Conservation (phyloP, 1,140 invertebrate genomes). For the Xylocopa sonorina region DNA sequence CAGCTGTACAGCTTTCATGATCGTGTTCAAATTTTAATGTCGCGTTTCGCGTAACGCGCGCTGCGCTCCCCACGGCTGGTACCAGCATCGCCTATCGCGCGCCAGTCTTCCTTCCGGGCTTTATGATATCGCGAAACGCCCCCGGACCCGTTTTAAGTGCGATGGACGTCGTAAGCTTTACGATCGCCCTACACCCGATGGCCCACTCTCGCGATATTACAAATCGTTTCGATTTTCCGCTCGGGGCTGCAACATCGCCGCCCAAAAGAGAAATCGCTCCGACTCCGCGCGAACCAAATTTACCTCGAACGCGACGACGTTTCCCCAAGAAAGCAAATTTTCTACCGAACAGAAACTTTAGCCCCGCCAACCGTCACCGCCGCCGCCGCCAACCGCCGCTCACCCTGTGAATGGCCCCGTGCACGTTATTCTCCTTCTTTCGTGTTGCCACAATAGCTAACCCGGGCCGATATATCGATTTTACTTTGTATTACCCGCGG, state of each 20-base stretch:
- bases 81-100: constrained; percentile 18
- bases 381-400: neutral
- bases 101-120: constrained; percentile 43
- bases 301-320: constrained; percentile 2
- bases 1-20: constrained; percentile 65
- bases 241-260: neutral
- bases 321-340: constrained; percentile 44
- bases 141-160: constrained; percentile 50
- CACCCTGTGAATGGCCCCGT: too few species aligned
- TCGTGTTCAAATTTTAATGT: constrained; percentile 74
- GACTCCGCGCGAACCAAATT: constrained; percentile 10
- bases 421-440: constrained; percentile 45
- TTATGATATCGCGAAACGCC: constrained; percentile 72
- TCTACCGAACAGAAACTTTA: neutral
- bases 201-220: constrained; percentile 60
- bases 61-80: too few species aligned
- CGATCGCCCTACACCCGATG: constrained; percentile 61
- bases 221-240: constrained; percentile 63
- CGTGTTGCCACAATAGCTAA: constrained; percentile 27
- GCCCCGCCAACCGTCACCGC: neutral
- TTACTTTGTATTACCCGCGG: constrained; percentile 38
- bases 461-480: constrained; percentile 51
- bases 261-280: neutral
- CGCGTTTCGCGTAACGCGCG: constrained; percentile 43
- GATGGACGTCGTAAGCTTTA: constrained; percentile 68